Evolutionary conservation across 2,888 invertebrate species (phyloP).

Genomic region (Eupithecia tripunctaria): DNA sequence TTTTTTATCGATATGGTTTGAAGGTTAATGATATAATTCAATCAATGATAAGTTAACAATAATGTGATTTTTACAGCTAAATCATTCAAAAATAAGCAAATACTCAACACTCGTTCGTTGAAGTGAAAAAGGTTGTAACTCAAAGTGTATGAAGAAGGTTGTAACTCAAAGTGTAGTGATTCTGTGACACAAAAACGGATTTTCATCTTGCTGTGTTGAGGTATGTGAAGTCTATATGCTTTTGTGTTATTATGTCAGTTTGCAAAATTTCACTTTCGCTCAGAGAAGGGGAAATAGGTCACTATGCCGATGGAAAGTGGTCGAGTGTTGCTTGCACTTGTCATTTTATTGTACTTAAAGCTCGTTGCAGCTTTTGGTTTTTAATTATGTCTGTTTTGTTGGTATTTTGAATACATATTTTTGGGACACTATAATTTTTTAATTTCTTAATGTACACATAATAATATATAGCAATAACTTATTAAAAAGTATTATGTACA

Average conservation of each 20-base stretch:
- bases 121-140: constrained; percentile 1
- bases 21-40: neutral
- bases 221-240: constrained; percentile 6
- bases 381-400: neutral
- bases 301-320: constrained; percentile 16
- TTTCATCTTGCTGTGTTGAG: neutral
- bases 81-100: constrained; percentile 10
- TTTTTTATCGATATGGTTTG: neutral
- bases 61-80: neutral
- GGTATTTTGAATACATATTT: neutral
- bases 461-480: too few relatives aligned
- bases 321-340: neutral
- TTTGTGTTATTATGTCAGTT: constrained; percentile 18
- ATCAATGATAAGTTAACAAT: neutral
- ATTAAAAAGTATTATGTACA: too few relatives aligned
- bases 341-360: neutral
- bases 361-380: constrained; percentile 9
- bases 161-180: constrained; percentile 3
- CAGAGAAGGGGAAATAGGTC: constrained; percentile 15
- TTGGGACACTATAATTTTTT: too few relatives aligned
- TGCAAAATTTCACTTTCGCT: constrained; percentile 24
- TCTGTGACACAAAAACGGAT: constrained; percentile 3
- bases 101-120: neutral
- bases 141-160: neutral
- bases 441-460: too few relatives aligned